Evolutionary conservation across 2,113 vertebrate species (phyloP), one percentile per base, ranked within the genome.

Genomic region (Ceratotherium simum): DNA sequence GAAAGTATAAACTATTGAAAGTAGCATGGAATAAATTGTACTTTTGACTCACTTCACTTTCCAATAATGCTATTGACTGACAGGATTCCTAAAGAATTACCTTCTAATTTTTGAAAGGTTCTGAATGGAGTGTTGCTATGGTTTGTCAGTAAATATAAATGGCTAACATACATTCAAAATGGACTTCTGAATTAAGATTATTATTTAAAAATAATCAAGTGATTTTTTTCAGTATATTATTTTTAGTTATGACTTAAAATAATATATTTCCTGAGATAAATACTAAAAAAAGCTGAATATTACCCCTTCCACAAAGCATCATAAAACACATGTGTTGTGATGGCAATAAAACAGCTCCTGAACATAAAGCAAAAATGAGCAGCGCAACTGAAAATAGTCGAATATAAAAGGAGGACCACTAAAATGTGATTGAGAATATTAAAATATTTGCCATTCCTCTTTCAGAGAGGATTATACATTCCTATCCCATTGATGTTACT

Each of bases 91-190:
- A 62, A 89, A 86, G 17, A 81, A 72, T 90, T 85, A 48, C 6
- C 25, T 83, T 87, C 7, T 82, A 33, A 76, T 72, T 94, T 91
- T n/a, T 56, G 18, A 94, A 95, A 83, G 56, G 7, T 56, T 95
- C 54, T 62, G 7, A 94, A 56, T 17, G 17, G 9, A 14, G 12
- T 83, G 9, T 69, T 87, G 23, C 2, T 80, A 23, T 48, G 21
- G 4, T 11, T 92, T 75, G 9, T 20, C 65, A 78, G 65, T 56
- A n/a, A 62, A 56, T 65, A 16, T 85, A 97, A 96, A 12, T 56
- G n/a, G 9, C 51, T 67, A 64, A n/a, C 3, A 56, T 39, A 25
- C 12, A 75, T 60, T 75, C 65, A 92, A 81, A 97, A 60, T 78
- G 0, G 3, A 76, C 62, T 89, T 93, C n/a, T 65, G 51, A 81